phyloP scores from a whole-genome alignment of 2,113 vertebrate genomes.

The Oenanthe melanoleuca region DNA sequence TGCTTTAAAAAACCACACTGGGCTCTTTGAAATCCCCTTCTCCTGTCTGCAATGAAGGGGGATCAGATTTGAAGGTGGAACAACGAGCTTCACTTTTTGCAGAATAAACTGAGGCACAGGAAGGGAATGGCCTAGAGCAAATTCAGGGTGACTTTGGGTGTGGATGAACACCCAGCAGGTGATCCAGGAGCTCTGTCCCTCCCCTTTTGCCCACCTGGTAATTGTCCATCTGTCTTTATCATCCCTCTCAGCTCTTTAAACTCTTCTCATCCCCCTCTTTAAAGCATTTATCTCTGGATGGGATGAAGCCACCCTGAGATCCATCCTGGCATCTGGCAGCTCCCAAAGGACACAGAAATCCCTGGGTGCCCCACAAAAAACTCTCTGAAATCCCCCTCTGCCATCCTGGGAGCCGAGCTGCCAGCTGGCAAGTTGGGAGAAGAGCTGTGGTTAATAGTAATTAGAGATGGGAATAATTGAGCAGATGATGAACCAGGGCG shows the following conservation, averaged over 20 bases:
- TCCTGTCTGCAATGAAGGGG: background rate
- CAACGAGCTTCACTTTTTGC: fast-evolving
- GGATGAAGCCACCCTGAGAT: background rate
- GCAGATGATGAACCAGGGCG: background rate
- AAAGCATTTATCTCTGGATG: background rate
- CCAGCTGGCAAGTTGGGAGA: background rate
- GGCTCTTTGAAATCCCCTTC: background rate
- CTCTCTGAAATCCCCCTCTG: background rate
- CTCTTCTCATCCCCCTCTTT: background rate
- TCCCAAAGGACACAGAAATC: background rate
- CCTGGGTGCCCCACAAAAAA: background rate
- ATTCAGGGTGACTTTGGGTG: background rate
- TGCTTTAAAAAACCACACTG: background rate
- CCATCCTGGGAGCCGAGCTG: background rate
- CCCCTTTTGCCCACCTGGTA: background rate
- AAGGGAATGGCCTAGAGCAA: background rate
- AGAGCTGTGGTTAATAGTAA: constrained; percentile 2
- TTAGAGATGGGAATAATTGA: constrained; percentile 48
- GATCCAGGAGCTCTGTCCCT: background rate
- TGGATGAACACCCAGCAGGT: background rate
- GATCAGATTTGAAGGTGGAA: background rate
- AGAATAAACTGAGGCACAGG: background rate
- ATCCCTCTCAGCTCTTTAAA: background rate
- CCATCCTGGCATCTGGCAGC: background rate
- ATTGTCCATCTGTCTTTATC: background rate